These are phyloP conservation scores for Esox lucius DNA, from an alignment of 2,797 vertebrate species.

Conservation along the genomic window DNA sequence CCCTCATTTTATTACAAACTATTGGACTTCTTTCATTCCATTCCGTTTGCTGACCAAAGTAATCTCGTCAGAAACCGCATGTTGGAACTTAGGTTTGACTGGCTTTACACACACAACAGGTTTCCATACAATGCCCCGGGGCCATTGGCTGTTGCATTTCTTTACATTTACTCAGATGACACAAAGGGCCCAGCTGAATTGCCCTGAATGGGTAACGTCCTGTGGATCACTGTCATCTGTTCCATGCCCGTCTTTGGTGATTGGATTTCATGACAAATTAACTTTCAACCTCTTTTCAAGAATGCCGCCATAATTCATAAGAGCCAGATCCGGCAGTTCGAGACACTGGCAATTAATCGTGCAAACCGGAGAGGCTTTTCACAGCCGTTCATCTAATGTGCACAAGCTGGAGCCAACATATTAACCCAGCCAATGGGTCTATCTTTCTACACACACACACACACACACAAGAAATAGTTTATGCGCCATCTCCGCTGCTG, in stretches of 20 bases:
- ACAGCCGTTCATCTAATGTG: constrained; percentile 34
- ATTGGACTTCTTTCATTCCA: not conserved
- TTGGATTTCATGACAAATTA: constrained; percentile 57
- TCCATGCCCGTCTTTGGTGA: constrained; percentile 13
- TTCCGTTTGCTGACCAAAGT: constrained; percentile 28
- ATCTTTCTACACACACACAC: constrained; percentile 14
- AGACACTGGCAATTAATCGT: constrained; percentile 42
- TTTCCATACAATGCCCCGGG: constrained; percentile 3
- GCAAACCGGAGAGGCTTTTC: constrained; percentile 10
- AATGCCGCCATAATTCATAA: constrained; percentile 44
- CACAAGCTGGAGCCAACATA: constrained; percentile 33
- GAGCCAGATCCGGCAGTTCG: constrained; percentile 25
- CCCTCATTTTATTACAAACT: not conserved
- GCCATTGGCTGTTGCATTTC: constrained; percentile 26
- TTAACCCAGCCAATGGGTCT: constrained; percentile 22
- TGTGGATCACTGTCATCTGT: not conserved
- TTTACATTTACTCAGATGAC: constrained; percentile 25
- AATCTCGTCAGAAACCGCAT: constrained; percentile 27
- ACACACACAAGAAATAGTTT: constrained; percentile 27
- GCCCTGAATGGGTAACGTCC: constrained; percentile 21
- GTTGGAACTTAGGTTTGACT: not conserved
- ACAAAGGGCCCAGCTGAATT: constrained; percentile 25
- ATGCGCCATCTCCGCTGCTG: constrained; percentile 21
- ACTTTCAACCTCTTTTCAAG: constrained; percentile 42
- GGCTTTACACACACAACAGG: not conserved